Percentiles rank a stretch among this genome's conserved stretches.
phyloP scores from a whole-genome alignment of 2,797 vertebrate genomes.

The Enteromius mattozi region DNA sequence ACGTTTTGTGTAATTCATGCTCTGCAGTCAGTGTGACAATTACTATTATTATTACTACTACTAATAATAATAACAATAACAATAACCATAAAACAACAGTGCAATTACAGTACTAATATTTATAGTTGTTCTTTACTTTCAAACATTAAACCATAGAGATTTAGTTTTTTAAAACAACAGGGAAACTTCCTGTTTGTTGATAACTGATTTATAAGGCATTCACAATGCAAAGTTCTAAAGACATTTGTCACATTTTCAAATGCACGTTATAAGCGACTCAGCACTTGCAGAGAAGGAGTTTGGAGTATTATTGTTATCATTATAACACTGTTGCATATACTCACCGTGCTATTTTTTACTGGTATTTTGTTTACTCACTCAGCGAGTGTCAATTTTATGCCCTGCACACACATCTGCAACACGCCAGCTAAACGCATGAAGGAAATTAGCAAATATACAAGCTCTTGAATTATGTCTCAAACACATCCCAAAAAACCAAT shows the following conservation, averaged over 20 bases:
- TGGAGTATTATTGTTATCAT: background rate
- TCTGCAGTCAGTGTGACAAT: too few relatives aligned
- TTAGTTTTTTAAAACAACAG: background rate
- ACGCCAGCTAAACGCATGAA: constrained; percentile 21
- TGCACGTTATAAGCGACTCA: background rate
- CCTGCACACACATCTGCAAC: constrained; percentile 22
- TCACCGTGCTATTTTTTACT: background rate
- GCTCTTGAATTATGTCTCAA: constrained; percentile 25
- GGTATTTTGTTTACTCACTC: background rate
- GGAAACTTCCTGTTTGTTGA: background rate
- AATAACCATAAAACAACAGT: background rate
- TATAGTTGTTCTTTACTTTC: background rate
- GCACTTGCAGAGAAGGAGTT: background rate
- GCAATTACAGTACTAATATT: background rate
- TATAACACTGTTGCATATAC: background rate
- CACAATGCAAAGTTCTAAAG: background rate
- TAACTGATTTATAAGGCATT: background rate
- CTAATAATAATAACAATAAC: too few relatives aligned
- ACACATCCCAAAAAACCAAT: constrained; percentile 60
- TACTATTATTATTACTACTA: too few relatives aligned
- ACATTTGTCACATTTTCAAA: background rate
- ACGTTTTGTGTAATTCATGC: too few relatives aligned
- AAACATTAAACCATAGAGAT: background rate
- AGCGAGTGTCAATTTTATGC: background rate
- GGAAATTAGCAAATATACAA: constrained; percentile 33